These are phyloP conservation scores for Oncorhynchus masou DNA, from an alignment of 2,113 vertebrate genomes.

Conservation along the genomic window DNA sequence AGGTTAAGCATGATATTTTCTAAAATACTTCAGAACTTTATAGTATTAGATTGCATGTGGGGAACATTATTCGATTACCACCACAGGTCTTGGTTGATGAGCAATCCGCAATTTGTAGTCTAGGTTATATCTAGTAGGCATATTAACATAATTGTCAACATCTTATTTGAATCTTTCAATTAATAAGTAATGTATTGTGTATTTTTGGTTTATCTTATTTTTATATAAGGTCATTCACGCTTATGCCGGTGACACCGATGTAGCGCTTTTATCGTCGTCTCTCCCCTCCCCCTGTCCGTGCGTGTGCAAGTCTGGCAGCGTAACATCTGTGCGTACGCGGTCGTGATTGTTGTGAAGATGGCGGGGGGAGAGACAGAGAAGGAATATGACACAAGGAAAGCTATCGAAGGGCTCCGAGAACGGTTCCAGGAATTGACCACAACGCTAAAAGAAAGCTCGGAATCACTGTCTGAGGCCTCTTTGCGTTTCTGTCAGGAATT, in stretches of 20 bases:
- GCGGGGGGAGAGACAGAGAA: slow-evolving; percentile 97
- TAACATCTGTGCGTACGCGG: slow-evolving; percentile 87
- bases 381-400: slow-evolving; percentile 82
- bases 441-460: slow-evolving; percentile 76
- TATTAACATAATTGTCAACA: neutral
- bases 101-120: too few species aligned
- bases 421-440: slow-evolving; percentile 83
- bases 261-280: slow-evolving; percentile 19
- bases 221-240: slow-evolving; percentile 26
- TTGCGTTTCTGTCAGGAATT: slow-evolving; percentile 92
- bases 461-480: slow-evolving; percentile 82
- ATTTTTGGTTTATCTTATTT: slow-evolving; percentile 5
- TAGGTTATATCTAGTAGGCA: neutral
- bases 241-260: slow-evolving; percentile 49
- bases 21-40: too few species aligned
- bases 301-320: slow-evolving; percentile 70
- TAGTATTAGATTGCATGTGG: too few species aligned
- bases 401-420: slow-evolving; percentile 81
- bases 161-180: neutral
- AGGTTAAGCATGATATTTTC: too few species aligned
- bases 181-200: neutral
- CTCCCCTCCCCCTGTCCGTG: slow-evolving; percentile 60
- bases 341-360: slow-evolving; percentile 98
- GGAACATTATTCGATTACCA: too few species aligned
- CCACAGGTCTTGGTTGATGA: too few species aligned